Base-by-base conservation (phyloP, 2,888 invertebrate genomes). In the Melikaiella ostensackeni region DNA sequence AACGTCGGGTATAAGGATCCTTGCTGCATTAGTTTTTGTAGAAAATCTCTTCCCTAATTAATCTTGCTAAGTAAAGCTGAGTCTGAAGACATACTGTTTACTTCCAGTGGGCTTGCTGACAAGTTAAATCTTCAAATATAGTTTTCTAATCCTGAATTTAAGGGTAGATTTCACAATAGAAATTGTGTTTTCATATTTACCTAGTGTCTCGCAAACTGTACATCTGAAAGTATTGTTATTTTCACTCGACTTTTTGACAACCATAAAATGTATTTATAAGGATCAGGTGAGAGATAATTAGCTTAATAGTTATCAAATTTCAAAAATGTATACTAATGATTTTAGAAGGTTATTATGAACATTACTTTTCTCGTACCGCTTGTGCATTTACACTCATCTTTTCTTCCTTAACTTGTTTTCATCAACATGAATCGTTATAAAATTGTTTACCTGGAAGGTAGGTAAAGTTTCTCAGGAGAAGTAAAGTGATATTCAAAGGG, bases 401-500 rank as follows among this genome's bases (percentile, higher is more conserved):
- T 16, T 42, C 42, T 16, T 16, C 21, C 8, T 3, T 55, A 9
- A 9, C n/a, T 9, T 55, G 1, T 21, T n/a, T 55, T 21, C n/a
- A 21, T 21, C 9, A 21, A 55, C 21, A 55, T 9, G 21, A 21
- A 55, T 55, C 50, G 21, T 55, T 55, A n/a, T n/a, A 55, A 55
- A 55, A 55, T 55, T 50, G 50, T 50, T 55, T 55, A 55, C 21
- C 50, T n/a, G n/a, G 9, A 21, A 21, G 3, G n/a, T 55, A 55
- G 9, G 19, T 55, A 21, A 55, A 21, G 21, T 55, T 70, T 30
- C 46, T 11, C 11, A 3, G 30, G 11, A 33, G 19, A 50, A n/a
- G 30, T 70, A 33, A 50, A 30, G 50, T 50, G 50, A 70, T 46
- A 70, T 30, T 50, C 19, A 33, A 70, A 70, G 50, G 7, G 13